Conservation (phyloP, 1,140 invertebrate species). For the Yoshiicerus persimilis region DNA sequence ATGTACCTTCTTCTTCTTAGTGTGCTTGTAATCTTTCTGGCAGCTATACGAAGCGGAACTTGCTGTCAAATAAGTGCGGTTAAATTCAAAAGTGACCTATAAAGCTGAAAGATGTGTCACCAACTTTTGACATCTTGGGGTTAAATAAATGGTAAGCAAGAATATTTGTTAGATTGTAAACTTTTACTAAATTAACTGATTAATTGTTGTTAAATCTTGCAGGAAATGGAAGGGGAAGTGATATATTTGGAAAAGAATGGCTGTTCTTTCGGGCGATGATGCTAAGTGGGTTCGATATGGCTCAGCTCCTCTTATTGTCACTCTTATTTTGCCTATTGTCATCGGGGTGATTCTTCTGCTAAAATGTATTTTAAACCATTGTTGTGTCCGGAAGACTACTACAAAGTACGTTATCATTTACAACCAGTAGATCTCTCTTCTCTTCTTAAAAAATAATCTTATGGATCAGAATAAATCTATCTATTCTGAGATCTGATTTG, state of each 20-base stretch:
- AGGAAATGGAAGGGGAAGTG: constrained; percentile 31
- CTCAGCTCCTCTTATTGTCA: constrained; percentile 42
- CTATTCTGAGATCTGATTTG: background rate
- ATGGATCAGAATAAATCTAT: background rate
- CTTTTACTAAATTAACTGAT: background rate
- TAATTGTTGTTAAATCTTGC: background rate
- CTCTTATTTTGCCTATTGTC: constrained; percentile 43
- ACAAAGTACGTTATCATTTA: constrained; percentile 48
- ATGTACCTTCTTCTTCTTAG: too few relatives aligned
- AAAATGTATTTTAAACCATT: constrained; percentile 48
- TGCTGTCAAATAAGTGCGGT: background rate
- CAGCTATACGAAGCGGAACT: background rate
- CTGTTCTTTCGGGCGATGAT: constrained; percentile 26
- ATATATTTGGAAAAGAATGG: constrained; percentile 25
- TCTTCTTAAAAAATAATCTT: background rate
- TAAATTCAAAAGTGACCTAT: background rate
- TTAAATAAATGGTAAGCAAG: background rate
- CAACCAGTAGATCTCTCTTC: constrained; percentile 36
- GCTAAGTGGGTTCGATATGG: constrained; percentile 34
- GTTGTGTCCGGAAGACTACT: constrained; percentile 46
- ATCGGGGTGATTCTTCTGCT: constrained; percentile 45
- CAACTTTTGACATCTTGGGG: constrained; percentile 16
- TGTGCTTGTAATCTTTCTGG: too few relatives aligned
- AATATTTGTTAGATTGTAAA: background rate
- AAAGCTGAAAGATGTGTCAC: constrained; percentile 14